phyloP scores from a whole-genome alignment of 2,888 invertebrate genomes.

The Tupiocoris notatus region DNA sequence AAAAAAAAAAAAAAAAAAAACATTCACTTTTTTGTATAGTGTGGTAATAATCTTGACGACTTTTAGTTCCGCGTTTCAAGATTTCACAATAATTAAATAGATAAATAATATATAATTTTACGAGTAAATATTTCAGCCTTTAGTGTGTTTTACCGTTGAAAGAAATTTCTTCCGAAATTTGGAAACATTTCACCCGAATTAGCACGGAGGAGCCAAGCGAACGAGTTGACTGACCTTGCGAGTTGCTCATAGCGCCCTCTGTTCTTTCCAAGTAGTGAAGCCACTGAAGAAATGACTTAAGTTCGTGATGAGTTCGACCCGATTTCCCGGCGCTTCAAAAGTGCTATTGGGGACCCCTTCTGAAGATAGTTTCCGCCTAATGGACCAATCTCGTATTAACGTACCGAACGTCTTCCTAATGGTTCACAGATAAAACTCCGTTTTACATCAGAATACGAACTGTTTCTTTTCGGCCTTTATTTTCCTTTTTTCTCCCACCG shows the following conservation, averaged over 20 bases:
- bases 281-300: constrained; percentile 34
- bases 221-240: constrained; percentile 35
- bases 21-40: too few species aligned
- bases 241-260: constrained; percentile 20
- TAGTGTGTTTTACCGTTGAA: too few species aligned
- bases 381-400: constrained; percentile 42
- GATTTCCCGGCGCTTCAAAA: constrained; percentile 36
- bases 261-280: constrained; percentile 10
- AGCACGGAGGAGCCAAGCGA: too few species aligned
- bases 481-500: constrained; percentile 5
- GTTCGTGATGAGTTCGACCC: constrained; percentile 41
- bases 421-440: constrained; percentile 37
- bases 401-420: constrained; percentile 22
- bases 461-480: constrained; percentile 14
- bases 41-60: too few species aligned
- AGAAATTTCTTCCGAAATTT: too few species aligned
- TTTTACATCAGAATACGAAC: constrained; percentile 32
- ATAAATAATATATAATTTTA: too few species aligned
- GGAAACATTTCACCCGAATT: too few species aligned
- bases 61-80: too few species aligned
- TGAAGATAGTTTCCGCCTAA: constrained; percentile 37
- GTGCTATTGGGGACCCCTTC: constrained; percentile 12
- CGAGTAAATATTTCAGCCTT: too few species aligned
- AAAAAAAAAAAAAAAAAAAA: not conserved
- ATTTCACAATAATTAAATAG: too few species aligned